A percentile compares a stretch with the other conserved stretches of the same genome.
phyloP scores from a whole-genome alignment of 2,113 vertebrate genomes.

The Syrmaticus mikado region DNA sequence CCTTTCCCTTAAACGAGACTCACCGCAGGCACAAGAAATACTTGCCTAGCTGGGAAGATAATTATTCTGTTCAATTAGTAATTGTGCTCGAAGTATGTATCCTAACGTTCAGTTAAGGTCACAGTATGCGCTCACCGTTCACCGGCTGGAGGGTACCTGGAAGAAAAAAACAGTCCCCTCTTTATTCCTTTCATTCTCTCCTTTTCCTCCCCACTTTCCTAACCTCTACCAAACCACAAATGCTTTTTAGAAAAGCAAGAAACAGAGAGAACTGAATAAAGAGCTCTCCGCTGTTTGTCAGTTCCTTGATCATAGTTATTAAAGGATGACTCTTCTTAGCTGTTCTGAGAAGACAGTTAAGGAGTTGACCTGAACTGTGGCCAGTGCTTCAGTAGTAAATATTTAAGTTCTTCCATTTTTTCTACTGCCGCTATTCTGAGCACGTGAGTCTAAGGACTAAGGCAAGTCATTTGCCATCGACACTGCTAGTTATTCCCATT shows the following conservation, averaged over 20 bases:
- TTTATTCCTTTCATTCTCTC: neutral
- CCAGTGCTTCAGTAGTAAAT: neutral
- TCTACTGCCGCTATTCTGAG: neutral
- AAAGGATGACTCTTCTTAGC: neutral
- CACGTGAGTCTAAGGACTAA: neutral
- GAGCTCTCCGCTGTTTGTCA: neutral
- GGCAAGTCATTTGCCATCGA: neutral
- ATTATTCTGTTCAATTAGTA: neutral
- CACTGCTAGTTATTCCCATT: neutral
- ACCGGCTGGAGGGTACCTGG: neutral
- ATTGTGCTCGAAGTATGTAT: neutral
- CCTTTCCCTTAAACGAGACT: neutral
- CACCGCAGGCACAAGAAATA: neutral
- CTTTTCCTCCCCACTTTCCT: neutral
- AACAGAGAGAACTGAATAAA: neutral
- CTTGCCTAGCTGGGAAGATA: neutral
- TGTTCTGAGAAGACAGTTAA: neutral
- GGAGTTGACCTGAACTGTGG: neutral
- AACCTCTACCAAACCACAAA: neutral
- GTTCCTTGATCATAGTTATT: neutral
- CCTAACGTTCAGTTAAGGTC: neutral
- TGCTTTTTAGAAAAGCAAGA: neutral
- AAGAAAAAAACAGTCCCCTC: neutral
- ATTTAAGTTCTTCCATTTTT: neutral
- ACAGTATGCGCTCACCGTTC: neutral